A percentile compares a stretch with the other conserved stretches of the same genome.
phyloP scores from a whole-genome alignment of 2,888 invertebrate genomes.

The Hirudinaria manillensis region DNA sequence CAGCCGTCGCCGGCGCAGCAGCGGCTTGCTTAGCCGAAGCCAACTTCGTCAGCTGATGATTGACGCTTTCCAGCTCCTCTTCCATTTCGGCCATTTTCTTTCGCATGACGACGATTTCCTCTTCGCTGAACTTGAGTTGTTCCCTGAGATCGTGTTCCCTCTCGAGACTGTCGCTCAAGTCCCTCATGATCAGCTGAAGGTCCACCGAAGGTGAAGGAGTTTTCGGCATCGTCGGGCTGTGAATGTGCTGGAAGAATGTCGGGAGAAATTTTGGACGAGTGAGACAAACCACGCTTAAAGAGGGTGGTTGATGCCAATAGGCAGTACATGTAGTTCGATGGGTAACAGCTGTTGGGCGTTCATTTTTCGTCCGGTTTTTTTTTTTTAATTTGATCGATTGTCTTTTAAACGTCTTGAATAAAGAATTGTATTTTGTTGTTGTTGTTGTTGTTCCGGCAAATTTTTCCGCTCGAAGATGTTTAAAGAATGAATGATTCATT shows the following conservation, averaged over 20 bases:
- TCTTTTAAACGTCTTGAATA: no score
- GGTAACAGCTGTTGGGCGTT: no score
- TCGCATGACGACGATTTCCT: conserved; percentile 68
- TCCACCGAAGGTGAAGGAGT: conserved; percentile 38
- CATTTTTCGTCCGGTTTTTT: no score
- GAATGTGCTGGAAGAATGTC: conserved; percentile 45
- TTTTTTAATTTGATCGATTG: no score
- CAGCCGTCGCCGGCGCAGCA: conserved; percentile 57
- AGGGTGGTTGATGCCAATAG: no score
- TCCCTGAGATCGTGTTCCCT: conserved; percentile 87
- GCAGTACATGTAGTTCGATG: no score
- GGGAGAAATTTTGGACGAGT: conserved; percentile 40
- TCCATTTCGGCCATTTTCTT: conserved; percentile 65
- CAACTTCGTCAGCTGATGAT: conserved; percentile 85
- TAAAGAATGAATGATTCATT: no score
- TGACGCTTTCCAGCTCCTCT: conserved; percentile 61
- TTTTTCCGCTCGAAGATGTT: no score
- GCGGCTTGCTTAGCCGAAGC: conserved; percentile 56
- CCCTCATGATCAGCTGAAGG: conserved; percentile 67
- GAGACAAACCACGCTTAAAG: conserved; percentile 36
- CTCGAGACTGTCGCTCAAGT: conserved; percentile 83
- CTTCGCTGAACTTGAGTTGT: conserved; percentile 83
- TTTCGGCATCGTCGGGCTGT: background rate
- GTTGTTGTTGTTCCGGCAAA: no score
- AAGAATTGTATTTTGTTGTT: no score